These are phyloP conservation scores for Lerista edwardsae DNA, from an alignment of 2,797 vertebrate genomes.

Conservation along the genomic window DNA sequence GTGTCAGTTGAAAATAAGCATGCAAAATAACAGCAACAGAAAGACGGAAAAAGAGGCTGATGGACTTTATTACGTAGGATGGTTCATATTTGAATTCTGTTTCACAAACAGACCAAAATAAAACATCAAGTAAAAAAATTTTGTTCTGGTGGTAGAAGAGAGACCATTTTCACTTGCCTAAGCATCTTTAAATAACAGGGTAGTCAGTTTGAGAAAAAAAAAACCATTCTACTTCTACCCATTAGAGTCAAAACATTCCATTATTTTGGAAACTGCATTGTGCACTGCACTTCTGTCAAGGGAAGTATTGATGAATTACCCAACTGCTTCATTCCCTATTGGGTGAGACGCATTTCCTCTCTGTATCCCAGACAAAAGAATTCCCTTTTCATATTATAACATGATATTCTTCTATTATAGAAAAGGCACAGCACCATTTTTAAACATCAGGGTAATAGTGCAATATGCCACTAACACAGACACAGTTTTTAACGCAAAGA, in stretches of 20 bases:
- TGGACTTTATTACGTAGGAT: conserved; percentile 26
- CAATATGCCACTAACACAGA: conserved; percentile 58
- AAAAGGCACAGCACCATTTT: conserved; percentile 28
- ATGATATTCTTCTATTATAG: conserved; percentile 14
- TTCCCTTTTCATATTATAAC: conserved; percentile 65
- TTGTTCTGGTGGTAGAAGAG: neutral
- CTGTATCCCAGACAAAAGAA: conserved; percentile 56
- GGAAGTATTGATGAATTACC: conserved; percentile 43
- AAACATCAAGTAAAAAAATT: conserved; percentile 50
- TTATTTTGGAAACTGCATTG: conserved; percentile 59
- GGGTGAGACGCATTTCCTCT: conserved; percentile 57
- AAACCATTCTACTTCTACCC: conserved; percentile 38
- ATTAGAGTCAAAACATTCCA: conserved; percentile 47
- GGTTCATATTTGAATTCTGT: conserved; percentile 23
- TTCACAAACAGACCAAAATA: conserved; percentile 45
- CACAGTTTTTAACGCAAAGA: conserved; percentile 43
- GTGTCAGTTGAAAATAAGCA: neutral
- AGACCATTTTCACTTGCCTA: conserved; percentile 18
- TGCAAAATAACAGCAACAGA: neutral
- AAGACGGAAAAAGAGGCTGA: neutral
- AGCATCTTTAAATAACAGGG: conserved; percentile 58
- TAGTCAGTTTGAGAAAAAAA: conserved; percentile 58
- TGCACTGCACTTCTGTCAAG: conserved; percentile 50
- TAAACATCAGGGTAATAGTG: conserved; percentile 34
- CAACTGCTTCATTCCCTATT: conserved; percentile 54